Evolutionary conservation across 1,140 invertebrate genomes (phyloP).

Genomic region (Sinonovacula constricta): DNA sequence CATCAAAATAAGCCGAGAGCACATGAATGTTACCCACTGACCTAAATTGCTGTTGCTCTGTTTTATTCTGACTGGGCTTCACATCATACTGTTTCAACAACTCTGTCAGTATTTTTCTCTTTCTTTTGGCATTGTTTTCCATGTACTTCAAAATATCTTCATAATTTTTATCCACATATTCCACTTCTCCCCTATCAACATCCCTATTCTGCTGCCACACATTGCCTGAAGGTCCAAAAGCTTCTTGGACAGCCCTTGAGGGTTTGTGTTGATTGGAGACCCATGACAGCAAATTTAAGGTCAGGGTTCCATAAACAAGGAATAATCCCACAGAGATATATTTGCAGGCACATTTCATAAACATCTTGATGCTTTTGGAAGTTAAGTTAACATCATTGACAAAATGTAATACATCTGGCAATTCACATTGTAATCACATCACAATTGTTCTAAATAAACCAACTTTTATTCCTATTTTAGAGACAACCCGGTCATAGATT

Average conservation of each 20-base stretch:
- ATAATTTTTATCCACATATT: neutral
- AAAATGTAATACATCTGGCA: too few species aligned
- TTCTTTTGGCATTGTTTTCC: neutral
- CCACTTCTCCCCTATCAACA: neutral
- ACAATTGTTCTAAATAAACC: too few species aligned
- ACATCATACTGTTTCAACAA: neutral
- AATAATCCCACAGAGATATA: neutral
- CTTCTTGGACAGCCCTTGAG: neutral
- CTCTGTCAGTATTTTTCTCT: neutral
- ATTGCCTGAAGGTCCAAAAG: neutral
- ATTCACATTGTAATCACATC: too few species aligned
- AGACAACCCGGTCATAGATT: too few species aligned
- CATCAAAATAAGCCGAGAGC: constrained; percentile 44
- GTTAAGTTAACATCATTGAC: too few species aligned
- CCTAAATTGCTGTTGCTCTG: neutral
- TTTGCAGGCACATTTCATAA: neutral
- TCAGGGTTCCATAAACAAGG: neutral
- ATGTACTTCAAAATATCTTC: neutral
- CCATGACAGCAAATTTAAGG: neutral
- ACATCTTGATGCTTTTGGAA: too few species aligned
- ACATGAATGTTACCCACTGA: constrained; percentile 15
- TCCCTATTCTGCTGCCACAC: neutral
- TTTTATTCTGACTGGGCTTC: neutral
- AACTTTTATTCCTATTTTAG: too few species aligned
- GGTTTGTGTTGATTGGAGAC: neutral